phyloP scores from a whole-genome alignment of 1,140 invertebrate species.

The Araneus ventricosus region DNA sequence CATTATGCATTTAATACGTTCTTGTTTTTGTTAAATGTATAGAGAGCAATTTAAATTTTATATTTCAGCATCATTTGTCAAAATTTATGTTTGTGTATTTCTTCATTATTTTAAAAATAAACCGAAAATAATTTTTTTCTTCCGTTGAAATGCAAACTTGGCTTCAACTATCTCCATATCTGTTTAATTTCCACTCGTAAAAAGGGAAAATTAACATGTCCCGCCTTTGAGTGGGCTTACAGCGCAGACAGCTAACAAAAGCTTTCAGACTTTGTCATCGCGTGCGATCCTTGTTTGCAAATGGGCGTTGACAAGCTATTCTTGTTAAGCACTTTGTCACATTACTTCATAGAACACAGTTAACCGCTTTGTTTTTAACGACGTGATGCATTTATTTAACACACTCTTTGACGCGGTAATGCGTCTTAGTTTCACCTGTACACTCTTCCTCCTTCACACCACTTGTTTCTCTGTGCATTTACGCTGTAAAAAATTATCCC shows the following conservation, averaged over 20 bases:
- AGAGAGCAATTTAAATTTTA: too few species aligned
- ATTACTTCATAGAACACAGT: slow-evolving; percentile 27
- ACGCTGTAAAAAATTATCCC: too few species aligned
- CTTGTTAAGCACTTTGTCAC: slow-evolving; percentile 62
- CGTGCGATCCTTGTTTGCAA: slow-evolving; percentile 42
- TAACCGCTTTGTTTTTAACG: slow-evolving; percentile 46
- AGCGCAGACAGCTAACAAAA: slow-evolving; percentile 2
- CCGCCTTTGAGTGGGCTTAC: background rate
- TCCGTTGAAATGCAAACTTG: background rate
- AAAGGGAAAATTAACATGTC: background rate
- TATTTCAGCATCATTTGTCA: too few species aligned
- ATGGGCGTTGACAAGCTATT: slow-evolving; percentile 63
- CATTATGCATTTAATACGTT: too few species aligned
- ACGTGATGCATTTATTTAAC: slow-evolving; percentile 63
- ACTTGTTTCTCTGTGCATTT: too few species aligned
- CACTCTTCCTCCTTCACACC: background rate
- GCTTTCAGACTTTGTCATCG: slow-evolving; percentile 33
- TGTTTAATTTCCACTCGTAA: background rate
- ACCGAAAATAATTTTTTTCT: background rate
- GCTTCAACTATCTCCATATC: background rate
- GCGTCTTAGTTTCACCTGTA: slow-evolving; percentile 19
- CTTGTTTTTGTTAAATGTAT: too few species aligned
- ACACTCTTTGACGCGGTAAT: slow-evolving; percentile 35
- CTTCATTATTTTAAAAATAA: too few species aligned
- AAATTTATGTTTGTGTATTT: too few species aligned